phyloP scores from a whole-genome alignment of 2,797 vertebrate genomes.

The Steatocranus sp. region DNA sequence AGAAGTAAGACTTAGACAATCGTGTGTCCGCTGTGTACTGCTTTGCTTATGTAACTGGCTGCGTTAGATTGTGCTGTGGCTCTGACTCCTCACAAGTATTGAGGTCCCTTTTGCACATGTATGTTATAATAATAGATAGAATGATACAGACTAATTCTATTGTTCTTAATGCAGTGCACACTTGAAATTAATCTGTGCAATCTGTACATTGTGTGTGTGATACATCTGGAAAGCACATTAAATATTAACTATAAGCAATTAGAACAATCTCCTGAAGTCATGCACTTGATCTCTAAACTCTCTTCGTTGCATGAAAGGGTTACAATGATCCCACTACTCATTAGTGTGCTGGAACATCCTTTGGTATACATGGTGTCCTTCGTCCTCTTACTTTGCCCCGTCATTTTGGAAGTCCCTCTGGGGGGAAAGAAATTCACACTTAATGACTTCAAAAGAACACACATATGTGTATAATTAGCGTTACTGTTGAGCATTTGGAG shows the following conservation, averaged over 20 bases:
- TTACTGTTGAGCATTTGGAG: slow-evolving; percentile 11
- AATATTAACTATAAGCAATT: slow-evolving; percentile 31
- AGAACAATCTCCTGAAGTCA: slow-evolving; percentile 7
- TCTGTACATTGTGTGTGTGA: not conserved
- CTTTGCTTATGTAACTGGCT: not conserved
- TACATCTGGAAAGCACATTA: not conserved
- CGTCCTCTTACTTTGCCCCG: not conserved
- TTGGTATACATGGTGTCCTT: slow-evolving; percentile 14
- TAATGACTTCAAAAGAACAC: slow-evolving; percentile 48
- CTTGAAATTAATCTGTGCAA: not conserved
- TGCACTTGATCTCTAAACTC: slow-evolving; percentile 11
- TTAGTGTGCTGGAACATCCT: slow-evolving; percentile 28
- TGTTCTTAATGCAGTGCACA: not conserved
- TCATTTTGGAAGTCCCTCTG: slow-evolving; percentile 10
- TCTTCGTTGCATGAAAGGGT: not conserved
- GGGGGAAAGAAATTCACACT: not conserved
- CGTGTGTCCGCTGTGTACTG: not conserved
- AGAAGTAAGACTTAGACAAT: not conserved
- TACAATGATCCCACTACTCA: slow-evolving; percentile 5
- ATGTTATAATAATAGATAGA: not conserved
- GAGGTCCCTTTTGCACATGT: not conserved
- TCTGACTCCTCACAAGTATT: not conserved
- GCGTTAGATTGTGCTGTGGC: not conserved
- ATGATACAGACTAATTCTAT: not conserved
- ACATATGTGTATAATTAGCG: slow-evolving; percentile 22